These are phyloP conservation scores for Cynaeus angustus DNA, from an alignment of 2,888 invertebrate species.

Conservation along the genomic window DNA sequence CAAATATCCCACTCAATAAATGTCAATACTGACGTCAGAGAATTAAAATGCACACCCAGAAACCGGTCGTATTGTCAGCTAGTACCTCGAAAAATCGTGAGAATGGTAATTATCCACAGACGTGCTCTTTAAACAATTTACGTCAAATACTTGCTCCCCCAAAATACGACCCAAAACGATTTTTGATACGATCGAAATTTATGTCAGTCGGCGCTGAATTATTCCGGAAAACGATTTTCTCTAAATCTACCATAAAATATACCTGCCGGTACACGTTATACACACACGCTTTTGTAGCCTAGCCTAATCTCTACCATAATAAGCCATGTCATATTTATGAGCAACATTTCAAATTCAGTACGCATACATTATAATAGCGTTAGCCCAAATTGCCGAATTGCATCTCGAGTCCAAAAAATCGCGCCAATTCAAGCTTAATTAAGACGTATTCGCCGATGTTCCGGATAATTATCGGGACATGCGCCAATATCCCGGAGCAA, in stretches of 20 bases:
- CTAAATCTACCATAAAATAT: slow-evolving; percentile 52
- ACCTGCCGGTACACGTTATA: slow-evolving; percentile 50
- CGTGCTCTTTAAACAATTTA: slow-evolving; percentile 48
- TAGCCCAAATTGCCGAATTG: slow-evolving; percentile 47
- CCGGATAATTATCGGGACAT: slow-evolving; percentile 42
- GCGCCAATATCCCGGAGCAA: slow-evolving; percentile 31
- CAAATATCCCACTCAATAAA: slow-evolving; percentile 7
- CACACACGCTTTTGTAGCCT: slow-evolving; percentile 49
- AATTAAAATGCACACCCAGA: background rate
- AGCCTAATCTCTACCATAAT: slow-evolving; percentile 52
- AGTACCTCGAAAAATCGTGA: too few species aligned
- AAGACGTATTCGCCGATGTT: slow-evolving; percentile 40
- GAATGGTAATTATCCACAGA: slow-evolving; percentile 9
- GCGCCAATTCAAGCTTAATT: slow-evolving; percentile 23
- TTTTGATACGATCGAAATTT: slow-evolving; percentile 58
- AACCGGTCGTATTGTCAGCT: too few species aligned
- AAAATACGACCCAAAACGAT: slow-evolving; percentile 49
- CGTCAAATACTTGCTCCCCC: slow-evolving; percentile 40
- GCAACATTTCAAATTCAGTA: slow-evolving; percentile 54
- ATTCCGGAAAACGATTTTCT: slow-evolving; percentile 52
- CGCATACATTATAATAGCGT: slow-evolving; percentile 51
- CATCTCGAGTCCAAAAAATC: slow-evolving; percentile 38
- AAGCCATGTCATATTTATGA: slow-evolving; percentile 56
- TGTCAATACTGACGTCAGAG: background rate
- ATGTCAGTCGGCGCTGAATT: slow-evolving; percentile 58